Conservation (phyloP, 2,113 vertebrate genomes). For the Odocoileus hemionus region DNA sequence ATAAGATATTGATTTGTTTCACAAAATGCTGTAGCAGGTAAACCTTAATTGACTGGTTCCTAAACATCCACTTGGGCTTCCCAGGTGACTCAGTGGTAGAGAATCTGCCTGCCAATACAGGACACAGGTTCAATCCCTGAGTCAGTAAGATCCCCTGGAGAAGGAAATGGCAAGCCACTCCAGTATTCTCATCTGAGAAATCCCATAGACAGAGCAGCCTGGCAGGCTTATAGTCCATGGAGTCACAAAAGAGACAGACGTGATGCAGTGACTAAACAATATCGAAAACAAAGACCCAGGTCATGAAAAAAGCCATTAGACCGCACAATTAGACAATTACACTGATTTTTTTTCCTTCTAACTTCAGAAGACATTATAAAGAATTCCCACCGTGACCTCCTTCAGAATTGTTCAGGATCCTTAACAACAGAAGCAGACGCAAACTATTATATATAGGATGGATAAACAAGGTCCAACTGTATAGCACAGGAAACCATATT, state of each 20-base stretch:
- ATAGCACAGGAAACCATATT: neutral
- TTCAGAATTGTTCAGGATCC: neutral
- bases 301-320: conserved; percentile 41
- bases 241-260: neutral
- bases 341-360: neutral
- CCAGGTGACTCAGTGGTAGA: neutral
- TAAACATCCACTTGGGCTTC: conserved; percentile 8
- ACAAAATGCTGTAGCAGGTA: conserved; percentile 38
- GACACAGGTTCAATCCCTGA: neutral
- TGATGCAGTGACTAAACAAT: neutral
- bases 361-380: conserved; percentile 63
- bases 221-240: neutral
- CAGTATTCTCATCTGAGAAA: neutral
- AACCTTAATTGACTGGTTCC: conserved; percentile 53
- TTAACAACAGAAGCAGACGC: neutral
- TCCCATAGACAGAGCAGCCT: neutral
- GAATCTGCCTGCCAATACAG: neutral
- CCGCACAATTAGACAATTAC: conserved; percentile 28
- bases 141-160: neutral
- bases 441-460: neutral
- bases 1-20: conserved; percentile 52
- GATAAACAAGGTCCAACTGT: neutral
- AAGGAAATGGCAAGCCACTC: neutral
- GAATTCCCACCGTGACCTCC: conserved; percentile 38
- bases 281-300: neutral